Evolutionary conservation across 2,113 vertebrate species (phyloP).

Genomic region (Ptilorrhoa leucosticta): DNA sequence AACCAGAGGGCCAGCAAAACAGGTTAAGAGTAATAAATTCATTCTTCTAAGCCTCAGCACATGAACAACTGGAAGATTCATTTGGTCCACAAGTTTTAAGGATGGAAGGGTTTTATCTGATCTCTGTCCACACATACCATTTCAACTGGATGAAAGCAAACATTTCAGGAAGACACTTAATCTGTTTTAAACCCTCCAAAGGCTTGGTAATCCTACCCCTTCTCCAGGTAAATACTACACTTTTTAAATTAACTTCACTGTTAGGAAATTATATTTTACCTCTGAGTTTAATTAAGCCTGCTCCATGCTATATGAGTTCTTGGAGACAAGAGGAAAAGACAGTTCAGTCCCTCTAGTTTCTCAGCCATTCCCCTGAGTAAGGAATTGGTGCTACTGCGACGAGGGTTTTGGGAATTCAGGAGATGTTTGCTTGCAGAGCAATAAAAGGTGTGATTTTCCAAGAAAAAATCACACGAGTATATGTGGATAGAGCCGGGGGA

Average conservation of each 20-base stretch:
- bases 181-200: background rate
- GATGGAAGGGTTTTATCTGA: background rate
- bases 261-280: background rate
- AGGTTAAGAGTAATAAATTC: background rate
- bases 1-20: background rate
- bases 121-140: background rate
- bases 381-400: background rate
- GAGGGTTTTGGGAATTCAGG: background rate
- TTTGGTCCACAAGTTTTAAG: background rate
- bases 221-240: background rate
- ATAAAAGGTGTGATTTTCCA: background rate
- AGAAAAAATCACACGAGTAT: fast-evolving
- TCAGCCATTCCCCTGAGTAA: background rate
- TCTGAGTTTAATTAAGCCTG: background rate
- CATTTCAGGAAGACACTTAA: background rate
- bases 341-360: background rate
- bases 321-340: background rate
- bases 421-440: background rate
- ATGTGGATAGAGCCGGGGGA: background rate
- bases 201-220: background rate
- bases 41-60: background rate
- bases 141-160: background rate
- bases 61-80: background rate
- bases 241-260: background rate
- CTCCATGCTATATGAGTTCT: background rate